Conservation (phyloP, 2,888 invertebrate genomes). For the Prosopocoilus inquinatus region DNA sequence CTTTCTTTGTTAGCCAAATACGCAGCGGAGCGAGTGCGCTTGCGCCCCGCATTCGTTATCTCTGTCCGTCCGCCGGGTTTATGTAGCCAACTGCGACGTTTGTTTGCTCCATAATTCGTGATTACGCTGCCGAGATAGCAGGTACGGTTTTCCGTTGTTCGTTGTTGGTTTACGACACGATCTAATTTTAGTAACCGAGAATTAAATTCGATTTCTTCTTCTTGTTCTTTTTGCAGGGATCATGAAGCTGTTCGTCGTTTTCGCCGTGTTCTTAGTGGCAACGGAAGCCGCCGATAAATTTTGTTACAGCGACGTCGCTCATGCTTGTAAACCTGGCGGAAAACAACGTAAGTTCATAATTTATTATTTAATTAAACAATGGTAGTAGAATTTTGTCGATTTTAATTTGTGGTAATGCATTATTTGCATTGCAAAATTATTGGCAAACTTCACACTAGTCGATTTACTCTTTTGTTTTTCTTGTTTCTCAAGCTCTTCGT, state of each 20-base stretch:
- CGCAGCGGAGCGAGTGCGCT: conserved; percentile 25
- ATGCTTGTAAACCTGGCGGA: conserved; percentile 53
- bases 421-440: too few species aligned
- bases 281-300: conserved; percentile 47
- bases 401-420: too few species aligned
- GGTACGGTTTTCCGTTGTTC: conserved; percentile 43
- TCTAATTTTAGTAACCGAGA: not conserved
- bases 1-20: conserved; percentile 29
- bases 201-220: conserved; percentile 3
- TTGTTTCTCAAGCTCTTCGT: not conserved
- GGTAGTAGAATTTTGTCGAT: too few species aligned
- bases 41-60: conserved; percentile 16
- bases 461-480: conserved; percentile 6
- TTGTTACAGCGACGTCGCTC: conserved; percentile 62
- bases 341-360: conserved; percentile 37
- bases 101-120: conserved; percentile 40
- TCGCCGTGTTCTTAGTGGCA: conserved; percentile 53
- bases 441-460: too few species aligned
- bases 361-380: not conserved
- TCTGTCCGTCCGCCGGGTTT: conserved; percentile 14
- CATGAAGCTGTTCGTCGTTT: conserved; percentile 61
- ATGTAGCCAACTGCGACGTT: not conserved
- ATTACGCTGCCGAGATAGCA: conserved; percentile 54
- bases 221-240: conserved; percentile 43
- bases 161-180: not conserved